Conservation (phyloP, 2,888 invertebrate species). For the Temnothorax unifasciatus region DNA sequence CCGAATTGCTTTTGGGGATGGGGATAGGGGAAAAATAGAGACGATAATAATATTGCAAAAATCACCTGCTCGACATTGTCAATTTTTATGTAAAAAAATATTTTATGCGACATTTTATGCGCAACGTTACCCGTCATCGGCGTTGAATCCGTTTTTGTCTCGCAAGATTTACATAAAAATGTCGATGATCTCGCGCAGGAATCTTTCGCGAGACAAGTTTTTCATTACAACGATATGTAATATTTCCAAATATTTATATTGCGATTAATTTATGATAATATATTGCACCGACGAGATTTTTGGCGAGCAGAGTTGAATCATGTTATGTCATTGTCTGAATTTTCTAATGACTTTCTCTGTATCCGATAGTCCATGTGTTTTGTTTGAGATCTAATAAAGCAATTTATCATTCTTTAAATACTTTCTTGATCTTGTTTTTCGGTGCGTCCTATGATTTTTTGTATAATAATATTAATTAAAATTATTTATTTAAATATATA, state of each 20-base stretch:
- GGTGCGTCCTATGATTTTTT: neutral
- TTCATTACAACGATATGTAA: slow-evolving; percentile 1
- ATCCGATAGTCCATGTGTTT: slow-evolving; percentile 1
- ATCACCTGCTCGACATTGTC: slow-evolving; percentile 15
- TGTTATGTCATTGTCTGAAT: neutral
- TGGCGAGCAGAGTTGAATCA: slow-evolving; percentile 12
- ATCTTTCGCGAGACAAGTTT: slow-evolving; percentile 23
- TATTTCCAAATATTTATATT: slow-evolving; percentile 30
- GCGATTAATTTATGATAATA: slow-evolving; percentile 28
- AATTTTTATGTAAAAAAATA: slow-evolving; percentile 41
- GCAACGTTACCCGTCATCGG: neutral
- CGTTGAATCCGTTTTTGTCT: slow-evolving; percentile 17
- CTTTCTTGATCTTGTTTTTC: neutral
- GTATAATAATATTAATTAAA: neutral
- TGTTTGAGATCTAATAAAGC: slow-evolving; percentile 35
- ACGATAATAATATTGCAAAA: slow-evolving; percentile 2
- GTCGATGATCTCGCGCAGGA: slow-evolving; percentile 18
- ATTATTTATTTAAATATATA: neutral
- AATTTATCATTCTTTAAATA: slow-evolving; percentile 20
- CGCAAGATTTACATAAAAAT: slow-evolving; percentile 27
- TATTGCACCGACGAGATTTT: slow-evolving; percentile 20
- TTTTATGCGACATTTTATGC: slow-evolving; percentile 35
- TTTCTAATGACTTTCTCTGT: neutral
- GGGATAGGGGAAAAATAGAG: slow-evolving; percentile 9
- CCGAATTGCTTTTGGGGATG: slow-evolving; percentile 36